Conservation (phyloP, 2,888 invertebrate species). For the Girardia tigrina region DNA sequence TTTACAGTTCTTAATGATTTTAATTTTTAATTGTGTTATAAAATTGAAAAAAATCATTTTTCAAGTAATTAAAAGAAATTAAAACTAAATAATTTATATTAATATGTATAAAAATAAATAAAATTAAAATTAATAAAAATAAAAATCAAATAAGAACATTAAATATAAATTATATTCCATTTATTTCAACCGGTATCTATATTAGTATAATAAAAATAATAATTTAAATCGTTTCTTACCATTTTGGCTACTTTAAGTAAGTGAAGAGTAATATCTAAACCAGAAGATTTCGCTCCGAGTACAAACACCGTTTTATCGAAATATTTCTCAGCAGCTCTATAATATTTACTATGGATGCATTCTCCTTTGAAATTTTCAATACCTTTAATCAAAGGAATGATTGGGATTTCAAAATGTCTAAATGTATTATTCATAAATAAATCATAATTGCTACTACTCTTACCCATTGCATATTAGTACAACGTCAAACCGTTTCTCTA, state of each 20-base stretch:
- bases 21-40: too few species aligned
- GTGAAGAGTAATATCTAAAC: conserved; percentile 2
- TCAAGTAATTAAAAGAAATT: too few species aligned
- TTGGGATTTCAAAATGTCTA: not conserved
- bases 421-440: not conserved
- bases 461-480: not conserved
- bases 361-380: conserved; percentile 19
- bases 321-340: not conserved
- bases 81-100: too few species aligned
- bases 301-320: not conserved
- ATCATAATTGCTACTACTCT: not conserved
- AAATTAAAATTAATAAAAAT: too few species aligned
- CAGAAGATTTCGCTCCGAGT: not conserved
- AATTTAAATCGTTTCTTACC: too few species aligned
- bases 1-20: too few species aligned
- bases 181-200: too few species aligned
- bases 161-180: too few species aligned
- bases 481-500: not conserved
- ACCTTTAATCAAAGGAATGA: not conserved
- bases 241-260: not conserved
- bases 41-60: too few species aligned
- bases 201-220: too few species aligned
- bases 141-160: too few species aligned
- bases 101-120: too few species aligned
- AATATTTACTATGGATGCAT: not conserved